Evolutionary conservation across 2,888 invertebrate species (phyloP).

Genomic region (Cephus pygmeus): DNA sequence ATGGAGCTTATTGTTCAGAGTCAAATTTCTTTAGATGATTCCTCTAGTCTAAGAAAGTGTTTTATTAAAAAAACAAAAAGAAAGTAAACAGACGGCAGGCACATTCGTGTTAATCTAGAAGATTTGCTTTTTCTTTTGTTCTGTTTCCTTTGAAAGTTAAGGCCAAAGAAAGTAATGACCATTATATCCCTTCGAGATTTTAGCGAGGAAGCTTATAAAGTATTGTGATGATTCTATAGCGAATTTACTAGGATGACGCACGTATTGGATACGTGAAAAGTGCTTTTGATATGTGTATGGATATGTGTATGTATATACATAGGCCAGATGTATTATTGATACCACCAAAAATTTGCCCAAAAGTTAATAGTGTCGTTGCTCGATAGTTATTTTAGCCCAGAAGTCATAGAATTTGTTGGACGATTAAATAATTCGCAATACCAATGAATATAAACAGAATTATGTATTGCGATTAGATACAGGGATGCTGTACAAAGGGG

Average conservation of each 20-base stretch:
- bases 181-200: conserved; percentile 45
- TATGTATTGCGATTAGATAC: neutral
- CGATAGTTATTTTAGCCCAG: neutral
- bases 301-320: conserved; percentile 4
- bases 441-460: neutral
- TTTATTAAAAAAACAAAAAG: conserved; percentile 55
- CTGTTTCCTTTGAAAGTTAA: neutral
- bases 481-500: neutral
- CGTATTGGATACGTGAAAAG: neutral
- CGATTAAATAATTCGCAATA: neutral
- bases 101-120: conserved; percentile 63
- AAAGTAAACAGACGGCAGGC: conserved; percentile 64
- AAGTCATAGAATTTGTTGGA: neutral
- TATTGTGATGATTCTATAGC: neutral
- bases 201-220: conserved; percentile 3
- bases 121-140: conserved; percentile 14
- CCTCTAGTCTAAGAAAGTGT: conserved; percentile 62
- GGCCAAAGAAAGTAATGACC: conserved; percentile 37
- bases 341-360: neutral
- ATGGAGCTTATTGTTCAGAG: conserved; percentile 32
- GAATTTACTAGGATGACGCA: neutral
- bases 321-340: neutral
- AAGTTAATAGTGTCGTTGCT: neutral
- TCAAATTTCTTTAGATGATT: conserved; percentile 57
- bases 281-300: neutral